Evolutionary conservation across 1,140 invertebrate genomes (phyloP).

Genomic region (Atopsyche davidsoni): DNA sequence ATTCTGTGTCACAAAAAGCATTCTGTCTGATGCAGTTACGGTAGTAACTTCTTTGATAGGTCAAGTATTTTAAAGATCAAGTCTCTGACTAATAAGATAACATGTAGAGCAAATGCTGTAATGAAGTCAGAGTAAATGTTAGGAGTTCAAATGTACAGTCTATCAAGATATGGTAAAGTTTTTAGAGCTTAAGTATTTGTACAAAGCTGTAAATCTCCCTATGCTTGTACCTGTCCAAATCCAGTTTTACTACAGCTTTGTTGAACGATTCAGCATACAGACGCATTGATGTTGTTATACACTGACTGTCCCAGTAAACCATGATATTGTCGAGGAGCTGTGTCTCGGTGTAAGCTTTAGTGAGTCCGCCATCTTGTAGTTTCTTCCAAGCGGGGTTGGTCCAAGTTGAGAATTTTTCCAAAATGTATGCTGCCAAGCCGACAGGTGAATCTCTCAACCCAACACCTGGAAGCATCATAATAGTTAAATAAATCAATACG

Average conservation of each 20-base stretch:
- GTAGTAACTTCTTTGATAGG: too few relatives aligned
- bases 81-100: too few relatives aligned
- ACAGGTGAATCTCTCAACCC: conserved; percentile 56
- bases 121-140: too few relatives aligned
- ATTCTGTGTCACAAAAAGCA: too few relatives aligned
- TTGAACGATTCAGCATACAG: conserved; percentile 56
- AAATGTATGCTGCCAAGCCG: conserved; percentile 65
- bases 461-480: conserved; percentile 52
- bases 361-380: conserved; percentile 53
- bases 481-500: too few relatives aligned
- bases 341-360: conserved; percentile 52
- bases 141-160: too few relatives aligned
- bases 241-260: conserved; percentile 33
- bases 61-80: too few relatives aligned
- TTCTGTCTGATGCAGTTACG: too few relatives aligned
- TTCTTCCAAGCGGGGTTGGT: conserved; percentile 44
- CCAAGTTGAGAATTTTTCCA: conserved; percentile 68
- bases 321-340: conserved; percentile 69
- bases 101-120: too few relatives aligned
- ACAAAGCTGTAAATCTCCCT: conserved; percentile 31
- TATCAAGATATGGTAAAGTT: too few relatives aligned
- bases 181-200: too few relatives aligned
- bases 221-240: conserved; percentile 43
- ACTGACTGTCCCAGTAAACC: conserved; percentile 68
- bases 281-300: conserved; percentile 60